Conservation (phyloP, 1,140 invertebrate genomes). For the Vollenhovia emeryi region DNA sequence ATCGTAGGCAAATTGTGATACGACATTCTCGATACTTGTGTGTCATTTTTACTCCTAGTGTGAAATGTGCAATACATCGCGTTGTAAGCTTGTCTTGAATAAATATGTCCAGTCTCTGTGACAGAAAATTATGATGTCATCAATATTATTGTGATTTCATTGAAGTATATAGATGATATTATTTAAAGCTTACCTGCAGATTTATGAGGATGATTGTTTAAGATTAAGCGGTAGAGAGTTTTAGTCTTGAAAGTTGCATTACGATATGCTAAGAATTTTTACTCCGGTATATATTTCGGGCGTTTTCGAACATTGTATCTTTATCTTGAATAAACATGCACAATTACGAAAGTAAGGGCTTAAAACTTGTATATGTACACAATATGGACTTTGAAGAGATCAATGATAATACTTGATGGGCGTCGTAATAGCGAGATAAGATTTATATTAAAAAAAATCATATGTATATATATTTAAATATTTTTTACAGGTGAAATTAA, state of each 20-base stretch:
- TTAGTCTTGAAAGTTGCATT: neutral
- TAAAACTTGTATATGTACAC: neutral
- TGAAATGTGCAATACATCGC: neutral
- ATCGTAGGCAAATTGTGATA: neutral
- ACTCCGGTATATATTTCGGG: neutral
- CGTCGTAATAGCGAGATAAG: neutral
- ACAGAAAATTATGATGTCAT: neutral
- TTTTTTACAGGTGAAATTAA: slow-evolving; percentile 93
- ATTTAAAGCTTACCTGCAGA: neutral
- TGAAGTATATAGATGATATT: neutral
- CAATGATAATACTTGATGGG: neutral
- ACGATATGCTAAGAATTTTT: neutral
- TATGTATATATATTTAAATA: slow-evolving; percentile 51
- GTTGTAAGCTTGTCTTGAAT: neutral
- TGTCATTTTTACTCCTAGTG: neutral
- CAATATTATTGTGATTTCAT: neutral
- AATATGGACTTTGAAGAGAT: neutral
- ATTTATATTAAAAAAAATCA: slow-evolving; percentile 6
- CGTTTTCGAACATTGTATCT: neutral
- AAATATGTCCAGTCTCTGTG: neutral
- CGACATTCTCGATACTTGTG: neutral
- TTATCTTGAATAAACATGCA: neutral
- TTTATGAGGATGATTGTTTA: neutral
- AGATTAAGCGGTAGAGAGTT: neutral
- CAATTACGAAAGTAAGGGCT: neutral